phyloP scores from a whole-genome alignment of 1,140 invertebrate genomes.

The Kradibia gibbosae region DNA sequence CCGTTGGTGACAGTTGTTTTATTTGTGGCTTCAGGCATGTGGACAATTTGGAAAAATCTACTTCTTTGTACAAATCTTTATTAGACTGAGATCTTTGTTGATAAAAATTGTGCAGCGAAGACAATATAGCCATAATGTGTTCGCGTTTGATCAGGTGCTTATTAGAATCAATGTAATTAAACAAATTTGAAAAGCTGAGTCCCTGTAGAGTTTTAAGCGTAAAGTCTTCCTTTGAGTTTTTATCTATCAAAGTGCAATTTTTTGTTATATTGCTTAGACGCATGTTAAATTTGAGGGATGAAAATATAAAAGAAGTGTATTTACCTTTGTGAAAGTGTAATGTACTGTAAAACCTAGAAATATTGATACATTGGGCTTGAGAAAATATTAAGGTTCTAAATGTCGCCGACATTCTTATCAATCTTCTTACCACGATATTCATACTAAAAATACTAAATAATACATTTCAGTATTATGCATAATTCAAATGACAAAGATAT shows the following conservation, averaged over 20 bases:
- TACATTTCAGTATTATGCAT: not conserved
- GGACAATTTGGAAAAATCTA: conserved; percentile 37
- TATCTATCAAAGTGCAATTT: conserved; percentile 27
- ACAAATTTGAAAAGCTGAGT: conserved; percentile 27
- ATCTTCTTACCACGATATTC: conserved; percentile 42
- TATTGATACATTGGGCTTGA: conserved; percentile 26
- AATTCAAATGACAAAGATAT: not conserved
- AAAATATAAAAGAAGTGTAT: not conserved
- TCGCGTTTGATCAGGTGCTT: conserved; percentile 28
- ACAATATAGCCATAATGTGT: conserved; percentile 30
- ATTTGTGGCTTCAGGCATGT: conserved; percentile 59
- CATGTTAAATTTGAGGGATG: not conserved
- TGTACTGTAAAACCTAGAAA: conserved; percentile 19
- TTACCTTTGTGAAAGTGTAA: conserved; percentile 26
- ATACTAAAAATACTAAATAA: conserved; percentile 18
- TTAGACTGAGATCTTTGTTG: not conserved
- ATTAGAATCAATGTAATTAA: conserved; percentile 42
- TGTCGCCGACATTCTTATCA: conserved; percentile 39
- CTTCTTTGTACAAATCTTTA: conserved; percentile 18
- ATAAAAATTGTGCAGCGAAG: conserved; percentile 42
- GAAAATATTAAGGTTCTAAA: conserved; percentile 40
- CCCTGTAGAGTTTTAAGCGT: conserved; percentile 31
- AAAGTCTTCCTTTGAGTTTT: conserved; percentile 29
- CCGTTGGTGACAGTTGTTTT: conserved; percentile 71
- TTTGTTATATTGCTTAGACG: not conserved